Conservation (phyloP, 2,888 invertebrate species). For the Habrosyne pyritoides region DNA sequence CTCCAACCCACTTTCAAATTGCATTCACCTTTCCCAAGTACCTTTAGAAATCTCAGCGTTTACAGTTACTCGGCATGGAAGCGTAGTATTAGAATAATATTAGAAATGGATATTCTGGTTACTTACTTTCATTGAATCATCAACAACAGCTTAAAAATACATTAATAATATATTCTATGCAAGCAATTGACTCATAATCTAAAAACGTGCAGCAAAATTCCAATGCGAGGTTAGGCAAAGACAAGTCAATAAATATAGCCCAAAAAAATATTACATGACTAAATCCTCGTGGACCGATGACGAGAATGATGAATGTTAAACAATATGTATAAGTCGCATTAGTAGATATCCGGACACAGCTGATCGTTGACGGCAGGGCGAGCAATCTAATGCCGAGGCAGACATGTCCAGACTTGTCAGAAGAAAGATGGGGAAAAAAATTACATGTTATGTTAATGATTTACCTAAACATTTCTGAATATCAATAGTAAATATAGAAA, state of each 20-base stretch:
- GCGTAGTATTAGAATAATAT: slow-evolving; percentile 17
- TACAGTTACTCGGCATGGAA: slow-evolving; percentile 35
- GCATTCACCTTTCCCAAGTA: slow-evolving; percentile 32
- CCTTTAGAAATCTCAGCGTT: slow-evolving; percentile 33
- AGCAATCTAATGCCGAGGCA: slow-evolving; percentile 59
- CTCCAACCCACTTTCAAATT: slow-evolving; percentile 55
- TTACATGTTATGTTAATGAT: slow-evolving; percentile 3
- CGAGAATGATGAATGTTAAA: slow-evolving; percentile 72
- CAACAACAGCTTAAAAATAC: slow-evolving; percentile 1
- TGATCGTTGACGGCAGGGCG: slow-evolving; percentile 50
- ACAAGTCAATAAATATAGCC: slow-evolving; percentile 61
- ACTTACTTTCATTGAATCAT: slow-evolving; percentile 13
- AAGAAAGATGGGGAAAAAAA: slow-evolving; percentile 34
- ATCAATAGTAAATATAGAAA: slow-evolving; percentile 4
- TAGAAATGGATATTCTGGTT: slow-evolving; percentile 12
- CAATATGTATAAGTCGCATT: slow-evolving; percentile 70
- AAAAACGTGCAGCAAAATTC: slow-evolving; percentile 57
- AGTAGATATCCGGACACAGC: slow-evolving; percentile 56
- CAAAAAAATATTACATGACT: slow-evolving; percentile 54
- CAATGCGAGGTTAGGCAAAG: slow-evolving; percentile 54
- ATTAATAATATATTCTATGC: slow-evolving; percentile 12
- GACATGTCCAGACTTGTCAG: slow-evolving; percentile 59
- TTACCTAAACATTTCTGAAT: slow-evolving; percentile 4
- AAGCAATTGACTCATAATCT: slow-evolving; percentile 54
- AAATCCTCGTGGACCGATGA: slow-evolving; percentile 59